phyloP scores from a whole-genome alignment of 2,113 vertebrate species.

The Eleginops maclovinus region DNA sequence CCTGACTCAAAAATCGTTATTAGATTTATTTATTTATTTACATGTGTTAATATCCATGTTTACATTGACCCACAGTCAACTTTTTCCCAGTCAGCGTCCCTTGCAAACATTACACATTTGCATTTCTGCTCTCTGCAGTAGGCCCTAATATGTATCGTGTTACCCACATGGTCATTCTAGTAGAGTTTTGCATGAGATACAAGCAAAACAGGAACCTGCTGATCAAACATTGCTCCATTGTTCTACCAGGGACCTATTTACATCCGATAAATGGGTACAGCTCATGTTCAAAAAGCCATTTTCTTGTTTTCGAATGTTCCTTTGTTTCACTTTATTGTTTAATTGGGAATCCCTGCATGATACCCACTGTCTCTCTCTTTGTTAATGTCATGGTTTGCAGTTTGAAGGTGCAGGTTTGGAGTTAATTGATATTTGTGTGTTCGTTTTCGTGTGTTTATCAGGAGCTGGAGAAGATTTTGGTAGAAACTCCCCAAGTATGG shows the following conservation, averaged over 20 bases:
- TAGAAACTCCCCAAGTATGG: slow-evolving; percentile 96
- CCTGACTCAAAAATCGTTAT: not conserved
- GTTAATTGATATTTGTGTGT: slow-evolving; percentile 9
- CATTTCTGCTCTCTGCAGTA: not conserved
- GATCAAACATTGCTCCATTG: not conserved
- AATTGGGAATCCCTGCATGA: not conserved
- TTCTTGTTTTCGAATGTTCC: not conserved
- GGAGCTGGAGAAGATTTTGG: slow-evolving; percentile 95
- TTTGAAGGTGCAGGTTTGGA: not conserved
- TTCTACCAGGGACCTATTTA: not conserved
- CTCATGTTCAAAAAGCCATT: not conserved
- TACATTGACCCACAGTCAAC: not conserved
- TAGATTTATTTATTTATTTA: too few relatives aligned
- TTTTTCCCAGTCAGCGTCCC: not conserved
- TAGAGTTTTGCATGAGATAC: not conserved
- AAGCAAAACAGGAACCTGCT: not conserved
- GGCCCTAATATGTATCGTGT: not conserved
- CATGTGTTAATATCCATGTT: not conserved
- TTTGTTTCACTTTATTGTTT: not conserved
- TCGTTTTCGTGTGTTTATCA: slow-evolving; percentile 61
- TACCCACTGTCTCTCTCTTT: not conserved
- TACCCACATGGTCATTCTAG: not conserved
- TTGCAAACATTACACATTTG: not conserved
- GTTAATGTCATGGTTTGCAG: not conserved
- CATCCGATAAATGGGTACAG: not conserved